phyloP scores from a whole-genome alignment of 2,797 vertebrate genomes.

The Anas bahamensis region DNA sequence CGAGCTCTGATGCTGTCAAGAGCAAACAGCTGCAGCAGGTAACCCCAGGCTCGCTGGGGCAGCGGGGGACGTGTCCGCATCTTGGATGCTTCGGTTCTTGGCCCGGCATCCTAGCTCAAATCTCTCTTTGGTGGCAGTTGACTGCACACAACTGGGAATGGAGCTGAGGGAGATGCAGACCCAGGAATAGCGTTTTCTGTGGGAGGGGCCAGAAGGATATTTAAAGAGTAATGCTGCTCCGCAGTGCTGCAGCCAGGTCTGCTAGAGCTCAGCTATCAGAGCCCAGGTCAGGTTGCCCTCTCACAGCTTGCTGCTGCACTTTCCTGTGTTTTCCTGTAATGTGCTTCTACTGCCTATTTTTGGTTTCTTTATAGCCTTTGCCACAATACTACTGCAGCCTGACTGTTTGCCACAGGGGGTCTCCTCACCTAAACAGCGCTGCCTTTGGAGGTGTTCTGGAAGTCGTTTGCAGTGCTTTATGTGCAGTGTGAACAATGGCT shows the following conservation, averaged over 20 bases:
- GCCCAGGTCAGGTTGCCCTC: neutral
- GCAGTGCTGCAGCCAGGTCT: neutral
- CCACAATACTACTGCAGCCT: neutral
- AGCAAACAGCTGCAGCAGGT: neutral
- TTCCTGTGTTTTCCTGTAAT: neutral
- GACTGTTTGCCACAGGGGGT: neutral
- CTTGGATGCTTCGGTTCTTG: neutral
- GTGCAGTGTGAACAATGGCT: fast-evolving
- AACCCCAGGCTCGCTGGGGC: fast-evolving
- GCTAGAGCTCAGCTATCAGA: neutral
- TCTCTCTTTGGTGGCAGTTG: neutral
- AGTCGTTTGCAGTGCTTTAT: neutral
- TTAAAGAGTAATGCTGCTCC: fast-evolving
- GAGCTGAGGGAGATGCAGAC: neutral
- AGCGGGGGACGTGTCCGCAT: neutral
- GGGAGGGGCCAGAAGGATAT: neutral
- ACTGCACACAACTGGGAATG: neutral
- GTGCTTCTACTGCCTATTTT: neutral
- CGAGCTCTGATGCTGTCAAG: fast-evolving
- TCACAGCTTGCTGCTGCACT: neutral
- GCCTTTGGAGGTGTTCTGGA: fast-evolving
- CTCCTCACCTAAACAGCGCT: neutral
- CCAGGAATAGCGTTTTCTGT: neutral
- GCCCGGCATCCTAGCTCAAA: too few relatives aligned
- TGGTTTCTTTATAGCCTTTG: neutral